A percentile compares a stretch with the other conserved stretches of the same genome.
Evolutionary conservation across 2,888 invertebrate species (phyloP).

Genomic region (Heterodera filipjevi): DNA sequence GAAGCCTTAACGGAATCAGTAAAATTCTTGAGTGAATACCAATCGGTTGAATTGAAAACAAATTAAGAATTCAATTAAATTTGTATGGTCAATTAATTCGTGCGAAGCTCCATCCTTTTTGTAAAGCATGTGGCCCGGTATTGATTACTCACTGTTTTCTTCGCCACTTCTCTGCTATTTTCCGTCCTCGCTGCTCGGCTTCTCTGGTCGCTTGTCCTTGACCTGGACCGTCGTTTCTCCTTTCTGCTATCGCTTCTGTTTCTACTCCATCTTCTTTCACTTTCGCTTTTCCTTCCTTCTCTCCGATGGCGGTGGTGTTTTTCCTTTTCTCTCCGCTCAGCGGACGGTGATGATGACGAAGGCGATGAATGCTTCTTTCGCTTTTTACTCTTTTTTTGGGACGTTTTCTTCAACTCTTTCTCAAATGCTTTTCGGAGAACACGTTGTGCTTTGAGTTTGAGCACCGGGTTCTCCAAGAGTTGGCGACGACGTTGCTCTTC

Average conservation of each 20-base stretch:
- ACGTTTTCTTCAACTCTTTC: constrained; percentile 37
- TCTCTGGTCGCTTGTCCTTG: neutral
- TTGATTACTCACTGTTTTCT: no score
- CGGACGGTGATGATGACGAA: constrained; percentile 21
- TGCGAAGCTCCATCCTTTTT: no score
- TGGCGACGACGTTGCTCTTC: constrained; percentile 53
- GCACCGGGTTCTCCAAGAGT: constrained; percentile 56
- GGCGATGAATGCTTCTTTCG: constrained; percentile 14
- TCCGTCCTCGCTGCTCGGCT: no score
- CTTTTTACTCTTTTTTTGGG: constrained; percentile 35
- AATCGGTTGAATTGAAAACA: no score
- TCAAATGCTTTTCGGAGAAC: constrained; percentile 47
- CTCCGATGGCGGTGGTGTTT: neutral
- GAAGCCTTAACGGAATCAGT: neutral
- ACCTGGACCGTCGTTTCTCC: neutral
- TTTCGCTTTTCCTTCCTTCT: neutral
- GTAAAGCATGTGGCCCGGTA: no score
- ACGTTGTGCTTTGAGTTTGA: constrained; percentile 53
- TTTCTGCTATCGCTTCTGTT: neutral
- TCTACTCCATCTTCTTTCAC: neutral
- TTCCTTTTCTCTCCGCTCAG: constrained; percentile 7
- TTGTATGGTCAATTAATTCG: no score
- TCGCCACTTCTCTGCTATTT: no score
- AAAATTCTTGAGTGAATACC: no score
- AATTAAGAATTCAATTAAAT: no score